Base-by-base conservation (phyloP, 2,888 invertebrate genomes). In the Brenthis hecate region DNA sequence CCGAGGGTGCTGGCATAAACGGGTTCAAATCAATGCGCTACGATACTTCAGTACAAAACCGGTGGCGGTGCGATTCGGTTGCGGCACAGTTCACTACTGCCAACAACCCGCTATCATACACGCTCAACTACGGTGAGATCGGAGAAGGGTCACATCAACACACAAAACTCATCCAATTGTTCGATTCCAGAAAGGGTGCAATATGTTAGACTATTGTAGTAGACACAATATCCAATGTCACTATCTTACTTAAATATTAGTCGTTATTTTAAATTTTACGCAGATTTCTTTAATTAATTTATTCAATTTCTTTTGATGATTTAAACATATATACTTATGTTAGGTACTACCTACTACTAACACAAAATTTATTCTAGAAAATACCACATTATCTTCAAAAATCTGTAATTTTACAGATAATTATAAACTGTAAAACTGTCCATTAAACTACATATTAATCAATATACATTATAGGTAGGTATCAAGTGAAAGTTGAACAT, bases 21-120 rank as follows among this genome's bases (percentile, higher is more conserved):
- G 81, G 86, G 85, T 85, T 81, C 72, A 74, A 74, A 74, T 68
- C 75, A 78, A 80, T 80, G 79, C 81, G 83, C 60, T 61, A 66
- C 68, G 66, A 63, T 66, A 56, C 58, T 81, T 78, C 78, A 81
- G 83, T 83, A 76, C 76, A 76, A 76, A 82, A 80, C 78, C 78
- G 85, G 73, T 86, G 85, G 81, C 84, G 85, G 89, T 91, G 91
- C 90, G 89, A 87, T 86, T 84, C 86, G 89, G 89, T 82, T 88
- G 92, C 91, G 85, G 81, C 84, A 85, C 81, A 77, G 81, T 84
- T 85, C 82, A 83, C 89, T 90, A 92, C 92, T 92, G 66, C 79
- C 75, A 75, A 77, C 83, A 81, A 23, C 61, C 60, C 56, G 60
- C 61, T 56, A 58, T 61, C 65, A 53, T 28, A 23, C 81, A 83